Percentiles rank a stretch among this genome's conserved stretches.
phyloP scores from a whole-genome alignment of 2,888 invertebrate genomes.

The Miltochrista miniata region DNA sequence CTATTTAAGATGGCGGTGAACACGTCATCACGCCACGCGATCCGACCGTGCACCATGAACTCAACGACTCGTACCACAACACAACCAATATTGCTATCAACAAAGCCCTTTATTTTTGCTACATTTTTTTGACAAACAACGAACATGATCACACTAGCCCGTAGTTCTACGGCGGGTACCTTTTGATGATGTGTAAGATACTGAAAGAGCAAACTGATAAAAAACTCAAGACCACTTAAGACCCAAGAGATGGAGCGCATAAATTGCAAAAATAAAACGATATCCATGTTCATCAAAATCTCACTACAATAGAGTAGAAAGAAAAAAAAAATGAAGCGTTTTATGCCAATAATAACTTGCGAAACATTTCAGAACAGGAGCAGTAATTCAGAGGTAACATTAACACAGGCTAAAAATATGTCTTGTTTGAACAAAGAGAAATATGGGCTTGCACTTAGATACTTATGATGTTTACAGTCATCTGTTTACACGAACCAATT shows the following conservation, averaged over 20 bases:
- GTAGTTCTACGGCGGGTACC: too few species aligned
- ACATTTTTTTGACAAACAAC: not conserved
- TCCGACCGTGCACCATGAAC: conserved; percentile 73
- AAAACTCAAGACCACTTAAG: too few species aligned
- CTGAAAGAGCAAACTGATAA: too few species aligned
- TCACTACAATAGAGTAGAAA: conserved; percentile 33
- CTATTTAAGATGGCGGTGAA: conserved; percentile 78
- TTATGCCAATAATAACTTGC: conserved; percentile 18
- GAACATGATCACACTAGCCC: too few species aligned
- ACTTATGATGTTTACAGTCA: conserved; percentile 24
- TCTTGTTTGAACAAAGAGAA: too few species aligned
- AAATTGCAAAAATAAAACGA: conserved; percentile 46
- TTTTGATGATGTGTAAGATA: too few species aligned
- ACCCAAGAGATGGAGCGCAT: not conserved
- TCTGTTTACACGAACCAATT: conserved; percentile 48
- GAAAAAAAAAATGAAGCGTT: conserved; percentile 24
- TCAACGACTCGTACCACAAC: conserved; percentile 47
- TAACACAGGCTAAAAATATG: not conserved
- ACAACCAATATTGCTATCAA: conserved; percentile 63
- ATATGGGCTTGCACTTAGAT: conserved; percentile 11
- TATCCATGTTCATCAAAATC: conserved; percentile 29
- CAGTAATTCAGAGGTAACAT: conserved; percentile 4
- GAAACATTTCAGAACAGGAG: conserved; percentile 5
- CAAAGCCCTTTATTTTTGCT: conserved; percentile 51
- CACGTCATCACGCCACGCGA: conserved; percentile 78